Evolutionary conservation across 2,113 vertebrate species (phyloP).

Genomic region (Phasianus colchicus): DNA sequence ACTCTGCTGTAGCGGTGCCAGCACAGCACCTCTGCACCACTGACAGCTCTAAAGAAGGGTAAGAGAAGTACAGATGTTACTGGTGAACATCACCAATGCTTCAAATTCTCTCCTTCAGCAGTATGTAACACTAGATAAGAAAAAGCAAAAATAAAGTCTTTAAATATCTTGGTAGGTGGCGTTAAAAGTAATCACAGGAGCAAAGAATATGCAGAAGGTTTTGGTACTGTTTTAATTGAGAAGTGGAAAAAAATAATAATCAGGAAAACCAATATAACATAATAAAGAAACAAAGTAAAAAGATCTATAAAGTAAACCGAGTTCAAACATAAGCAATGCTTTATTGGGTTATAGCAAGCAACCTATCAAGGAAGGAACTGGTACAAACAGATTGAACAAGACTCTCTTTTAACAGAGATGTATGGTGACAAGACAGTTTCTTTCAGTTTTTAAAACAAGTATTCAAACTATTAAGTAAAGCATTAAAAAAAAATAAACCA

Average conservation of each 20-base stretch:
- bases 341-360: conserved; percentile 78
- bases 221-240: conserved; percentile 39
- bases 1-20: neutral
- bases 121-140: neutral
- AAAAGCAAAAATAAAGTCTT: neutral
- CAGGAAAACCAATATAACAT: neutral
- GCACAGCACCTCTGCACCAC: neutral
- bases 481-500: conserved; percentile 56
- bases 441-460: conserved; percentile 75
- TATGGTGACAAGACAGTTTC: conserved; percentile 63
- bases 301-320: conserved; percentile 19
- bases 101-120: neutral
- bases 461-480: conserved; percentile 64
- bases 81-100: neutral
- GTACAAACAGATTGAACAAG: conserved; percentile 73
- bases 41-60: neutral
- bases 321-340: conserved; percentile 71
- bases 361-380: conserved; percentile 71
- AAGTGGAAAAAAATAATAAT: neutral
- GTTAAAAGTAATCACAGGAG: conserved; percentile 31
- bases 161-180: neutral
- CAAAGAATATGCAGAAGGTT: conserved; percentile 4
- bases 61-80: neutral
- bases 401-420: conserved; percentile 83
- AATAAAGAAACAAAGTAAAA: conserved; percentile 29